Conservation (phyloP, 2,113 vertebrate species). For the Crocuta crocuta region DNA sequence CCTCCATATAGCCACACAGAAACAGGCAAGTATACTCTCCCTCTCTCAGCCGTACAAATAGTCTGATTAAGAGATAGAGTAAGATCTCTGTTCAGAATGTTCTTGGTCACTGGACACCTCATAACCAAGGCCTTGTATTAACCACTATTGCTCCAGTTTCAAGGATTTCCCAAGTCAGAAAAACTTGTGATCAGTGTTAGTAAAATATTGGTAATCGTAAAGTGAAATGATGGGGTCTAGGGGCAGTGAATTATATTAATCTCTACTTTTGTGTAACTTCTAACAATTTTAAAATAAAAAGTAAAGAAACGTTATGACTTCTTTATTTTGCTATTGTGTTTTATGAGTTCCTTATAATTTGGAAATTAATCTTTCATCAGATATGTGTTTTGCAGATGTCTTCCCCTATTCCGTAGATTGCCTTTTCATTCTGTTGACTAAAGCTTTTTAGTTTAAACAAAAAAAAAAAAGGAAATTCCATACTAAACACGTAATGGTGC, state of each 20-base stretch:
- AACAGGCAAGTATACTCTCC: neutral
- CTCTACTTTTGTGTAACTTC: neutral
- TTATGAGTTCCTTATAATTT: conserved; percentile 2
- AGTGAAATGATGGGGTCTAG: neutral
- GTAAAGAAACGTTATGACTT: neutral
- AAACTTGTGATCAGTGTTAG: neutral
- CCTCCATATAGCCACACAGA: neutral
- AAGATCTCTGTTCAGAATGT: neutral
- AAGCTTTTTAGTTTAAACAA: neutral
- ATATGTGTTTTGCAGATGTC: conserved; percentile 7
- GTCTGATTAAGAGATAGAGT: neutral
- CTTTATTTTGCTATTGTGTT: neutral
- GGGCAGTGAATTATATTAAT: neutral
- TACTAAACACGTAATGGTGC: neutral
- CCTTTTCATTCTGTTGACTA: neutral
- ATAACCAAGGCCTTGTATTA: neutral
- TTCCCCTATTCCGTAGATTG: neutral
- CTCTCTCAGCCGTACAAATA: neutral
- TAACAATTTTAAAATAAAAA: neutral
- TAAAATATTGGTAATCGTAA: conserved; percentile 12
- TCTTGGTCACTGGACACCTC: conserved; percentile 13
- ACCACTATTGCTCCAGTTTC: neutral
- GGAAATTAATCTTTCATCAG: conserved; percentile 15
- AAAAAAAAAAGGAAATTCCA: neutral
- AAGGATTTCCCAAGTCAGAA: conserved; percentile 39